These are phyloP conservation scores for Margaritifera margaritifera DNA, from an alignment of 2,888 invertebrate genomes.

Conservation along the genomic window DNA sequence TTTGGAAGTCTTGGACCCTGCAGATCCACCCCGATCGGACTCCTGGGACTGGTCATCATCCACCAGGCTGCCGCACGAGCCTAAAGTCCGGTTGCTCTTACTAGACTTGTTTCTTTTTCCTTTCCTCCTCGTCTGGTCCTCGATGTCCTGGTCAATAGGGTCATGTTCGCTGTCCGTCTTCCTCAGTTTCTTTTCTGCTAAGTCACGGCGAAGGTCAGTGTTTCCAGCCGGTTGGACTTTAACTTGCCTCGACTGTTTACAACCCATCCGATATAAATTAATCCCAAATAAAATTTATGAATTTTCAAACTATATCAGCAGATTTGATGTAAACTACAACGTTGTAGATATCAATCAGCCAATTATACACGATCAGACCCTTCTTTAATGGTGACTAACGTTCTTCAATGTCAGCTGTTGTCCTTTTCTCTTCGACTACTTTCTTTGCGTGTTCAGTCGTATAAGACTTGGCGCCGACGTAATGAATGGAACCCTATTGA, in stretches of 20 bases:
- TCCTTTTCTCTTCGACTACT: no score
- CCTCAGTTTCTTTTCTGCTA: slow-evolving; percentile 26
- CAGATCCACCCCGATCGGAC: slow-evolving; percentile 61
- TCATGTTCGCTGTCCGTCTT: slow-evolving; percentile 39
- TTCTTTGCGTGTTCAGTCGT: no score
- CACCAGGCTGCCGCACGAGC: slow-evolving; percentile 43
- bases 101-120: slow-evolving; percentile 34
- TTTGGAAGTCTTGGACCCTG: slow-evolving; percentile 60
- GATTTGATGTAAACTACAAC: no score
- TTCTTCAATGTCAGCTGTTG: no score
- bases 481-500: no score
- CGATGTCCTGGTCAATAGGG: slow-evolving; percentile 42
- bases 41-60: slow-evolving; percentile 37
- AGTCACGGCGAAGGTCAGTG: slow-evolving; percentile 26
- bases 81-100: slow-evolving; percentile 35
- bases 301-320: no score
- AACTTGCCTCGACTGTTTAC: slow-evolving; percentile 55
- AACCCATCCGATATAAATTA: slow-evolving; percentile 45
- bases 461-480: no score
- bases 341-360: no score
- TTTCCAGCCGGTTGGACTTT: slow-evolving; percentile 54
- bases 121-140: slow-evolving; percentile 25
- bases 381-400: no score
- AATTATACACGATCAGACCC: no score
- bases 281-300: no score